Conservation (phyloP, 2,113 vertebrate genomes). For the Micromys minutus region DNA sequence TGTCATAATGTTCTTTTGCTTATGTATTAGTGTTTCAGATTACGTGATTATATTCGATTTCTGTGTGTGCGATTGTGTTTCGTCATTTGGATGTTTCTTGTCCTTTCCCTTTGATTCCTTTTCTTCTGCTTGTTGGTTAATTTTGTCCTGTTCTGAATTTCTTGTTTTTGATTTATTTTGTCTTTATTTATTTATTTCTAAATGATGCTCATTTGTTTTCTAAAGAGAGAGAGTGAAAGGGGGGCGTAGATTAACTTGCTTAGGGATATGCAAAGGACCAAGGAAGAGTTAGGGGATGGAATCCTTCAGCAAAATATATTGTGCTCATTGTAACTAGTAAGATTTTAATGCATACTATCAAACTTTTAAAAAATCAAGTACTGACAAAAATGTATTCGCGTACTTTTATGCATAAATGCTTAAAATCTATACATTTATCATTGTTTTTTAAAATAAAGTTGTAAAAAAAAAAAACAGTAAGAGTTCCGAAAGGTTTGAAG, state of each 20-base stretch:
- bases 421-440: too few relatives aligned
- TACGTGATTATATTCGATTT: not conserved
- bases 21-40: not conserved
- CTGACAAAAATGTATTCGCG: too few relatives aligned
- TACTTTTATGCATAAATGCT: too few relatives aligned
- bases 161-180: not conserved
- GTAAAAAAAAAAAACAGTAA: too few relatives aligned
- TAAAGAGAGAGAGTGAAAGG: not conserved
- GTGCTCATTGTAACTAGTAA: too few relatives aligned
- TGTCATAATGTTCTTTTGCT: not conserved
- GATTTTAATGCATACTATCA: too few relatives aligned
- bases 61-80: not conserved
- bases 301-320: not conserved
- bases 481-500: too few relatives aligned
- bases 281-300: not conserved
- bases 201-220: not conserved
- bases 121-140: not conserved
- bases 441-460: too few relatives aligned
- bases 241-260: not conserved
- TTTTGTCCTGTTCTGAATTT: not conserved
- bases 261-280: fast-evolving
- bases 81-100: not conserved
- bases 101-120: not conserved
- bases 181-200: not conserved
- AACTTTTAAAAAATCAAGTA: too few relatives aligned